Percentiles rank a stretch among this genome's conserved stretches.
phyloP scores from a whole-genome alignment of 1,140 invertebrate genomes.

The Zaprionus africanus region DNA sequence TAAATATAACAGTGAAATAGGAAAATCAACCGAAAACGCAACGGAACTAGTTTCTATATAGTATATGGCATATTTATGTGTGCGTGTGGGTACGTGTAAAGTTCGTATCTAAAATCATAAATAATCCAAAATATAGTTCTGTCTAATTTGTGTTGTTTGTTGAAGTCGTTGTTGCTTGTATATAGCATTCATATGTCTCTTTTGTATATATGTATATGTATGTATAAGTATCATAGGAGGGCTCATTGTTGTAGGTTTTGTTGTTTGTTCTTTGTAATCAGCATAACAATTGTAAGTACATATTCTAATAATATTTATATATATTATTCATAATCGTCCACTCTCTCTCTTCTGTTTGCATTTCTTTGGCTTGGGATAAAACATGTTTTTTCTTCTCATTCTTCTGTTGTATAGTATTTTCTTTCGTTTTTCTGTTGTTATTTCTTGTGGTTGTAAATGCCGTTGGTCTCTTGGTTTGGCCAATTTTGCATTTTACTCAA shows the following conservation, averaged over 20 bases:
- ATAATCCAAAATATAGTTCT: slow-evolving; percentile 65
- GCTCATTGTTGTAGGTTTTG: slow-evolving; percentile 28
- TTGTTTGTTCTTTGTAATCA: slow-evolving; percentile 29
- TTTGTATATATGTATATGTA: slow-evolving; percentile 35
- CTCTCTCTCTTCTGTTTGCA: not conserved
- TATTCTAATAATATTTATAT: slow-evolving; percentile 8
- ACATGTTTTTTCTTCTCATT: slow-evolving; percentile 18
- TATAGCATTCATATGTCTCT: slow-evolving; percentile 67
- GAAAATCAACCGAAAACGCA: slow-evolving; percentile 36
- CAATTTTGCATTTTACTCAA: slow-evolving; percentile 58
- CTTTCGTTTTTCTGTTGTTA: slow-evolving; percentile 15
- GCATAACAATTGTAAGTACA: slow-evolving; percentile 33
- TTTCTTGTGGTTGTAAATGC: slow-evolving; percentile 57
- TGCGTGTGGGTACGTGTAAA: slow-evolving; percentile 32
- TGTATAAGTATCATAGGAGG: slow-evolving; percentile 45
- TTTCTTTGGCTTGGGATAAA: slow-evolving; percentile 55
- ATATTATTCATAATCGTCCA: slow-evolving; percentile 18
- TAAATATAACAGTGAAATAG: slow-evolving; percentile 23
- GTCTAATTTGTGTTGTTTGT: slow-evolving; percentile 25
- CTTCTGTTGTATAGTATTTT: slow-evolving; percentile 28
- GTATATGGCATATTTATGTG: slow-evolving; percentile 25
- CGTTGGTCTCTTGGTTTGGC: slow-evolving; percentile 70
- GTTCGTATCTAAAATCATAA: slow-evolving; percentile 41
- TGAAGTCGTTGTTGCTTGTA: slow-evolving; percentile 55
- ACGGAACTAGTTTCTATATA: slow-evolving; percentile 18